Conservation (phyloP, 2,113 vertebrate species). For the Prolemur simus region DNA sequence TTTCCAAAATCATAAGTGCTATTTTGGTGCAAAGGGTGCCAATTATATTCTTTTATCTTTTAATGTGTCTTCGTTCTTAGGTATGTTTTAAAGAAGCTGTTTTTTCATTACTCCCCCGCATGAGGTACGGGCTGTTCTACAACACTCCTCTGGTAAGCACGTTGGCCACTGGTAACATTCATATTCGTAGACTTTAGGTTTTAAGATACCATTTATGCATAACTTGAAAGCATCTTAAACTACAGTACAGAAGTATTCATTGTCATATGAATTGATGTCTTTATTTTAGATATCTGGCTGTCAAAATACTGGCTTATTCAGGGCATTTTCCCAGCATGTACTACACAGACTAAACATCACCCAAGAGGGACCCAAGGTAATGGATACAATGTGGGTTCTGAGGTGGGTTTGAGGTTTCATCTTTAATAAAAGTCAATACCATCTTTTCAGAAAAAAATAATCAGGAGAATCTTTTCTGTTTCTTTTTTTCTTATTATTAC, state of each 20-base stretch:
- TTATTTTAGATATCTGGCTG: slow-evolving; percentile 94
- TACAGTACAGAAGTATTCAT: background rate
- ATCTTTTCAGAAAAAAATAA: background rate
- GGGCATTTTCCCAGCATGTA: slow-evolving; percentile 96
- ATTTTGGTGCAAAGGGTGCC: background rate
- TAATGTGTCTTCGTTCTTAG: slow-evolving; percentile 81
- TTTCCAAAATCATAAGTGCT: background rate
- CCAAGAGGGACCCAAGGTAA: slow-evolving; percentile 91
- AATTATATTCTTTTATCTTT: background rate
- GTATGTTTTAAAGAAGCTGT: slow-evolving; percentile 95
- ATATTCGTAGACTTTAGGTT: background rate
- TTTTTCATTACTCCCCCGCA: slow-evolving; percentile 95
- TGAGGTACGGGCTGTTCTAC: slow-evolving; percentile 97
- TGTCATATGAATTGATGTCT: background rate
- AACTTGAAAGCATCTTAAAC: background rate
- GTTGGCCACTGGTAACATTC: background rate
- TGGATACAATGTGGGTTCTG: background rate
- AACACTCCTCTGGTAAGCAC: slow-evolving; percentile 96
- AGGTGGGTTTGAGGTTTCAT: background rate
- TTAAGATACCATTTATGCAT: background rate
- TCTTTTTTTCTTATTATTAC: too few relatives aligned
- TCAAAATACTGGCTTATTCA: slow-evolving; percentile 91
- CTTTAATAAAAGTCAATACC: background rate
- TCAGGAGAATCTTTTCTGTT: background rate
- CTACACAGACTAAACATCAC: slow-evolving; percentile 92